Conservation (phyloP, 2,113 vertebrate species). For the Microcebus lehilahytsara region DNA sequence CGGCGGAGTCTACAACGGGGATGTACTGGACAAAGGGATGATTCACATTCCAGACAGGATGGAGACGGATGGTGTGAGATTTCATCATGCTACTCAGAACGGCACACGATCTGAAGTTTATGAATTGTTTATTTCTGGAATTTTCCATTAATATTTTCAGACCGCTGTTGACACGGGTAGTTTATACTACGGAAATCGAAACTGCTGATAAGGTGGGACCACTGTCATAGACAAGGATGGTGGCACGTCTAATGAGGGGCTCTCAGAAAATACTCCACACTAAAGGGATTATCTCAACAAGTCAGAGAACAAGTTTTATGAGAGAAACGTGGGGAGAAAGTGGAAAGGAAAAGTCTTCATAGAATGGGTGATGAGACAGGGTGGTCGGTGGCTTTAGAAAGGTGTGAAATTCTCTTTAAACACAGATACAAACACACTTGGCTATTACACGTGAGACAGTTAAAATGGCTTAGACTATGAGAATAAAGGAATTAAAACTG, state of each 20-base stretch:
- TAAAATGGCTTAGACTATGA: not conserved
- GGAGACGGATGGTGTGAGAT: not conserved
- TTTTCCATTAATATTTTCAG: not conserved
- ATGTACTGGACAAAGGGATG: not conserved
- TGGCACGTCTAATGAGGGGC: too few species aligned
- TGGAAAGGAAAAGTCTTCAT: not conserved
- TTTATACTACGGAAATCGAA: not conserved
- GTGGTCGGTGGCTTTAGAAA: not conserved
- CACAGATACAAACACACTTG: not conserved
- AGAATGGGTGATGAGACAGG: not conserved
- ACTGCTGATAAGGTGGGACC: not conserved
- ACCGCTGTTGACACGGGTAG: not conserved
- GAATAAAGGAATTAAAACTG: not conserved
- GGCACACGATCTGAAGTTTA: not conserved
- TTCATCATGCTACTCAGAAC: not conserved
- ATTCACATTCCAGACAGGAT: not conserved
- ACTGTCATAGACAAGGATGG: not conserved
- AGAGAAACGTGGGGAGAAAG: not conserved
- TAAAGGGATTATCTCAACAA: not conserved
- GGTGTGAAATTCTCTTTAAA: not conserved
- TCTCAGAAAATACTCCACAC: not conserved
- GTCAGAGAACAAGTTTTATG: not conserved
- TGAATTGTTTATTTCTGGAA: not conserved
- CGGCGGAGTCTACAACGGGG: rapidly evolving
- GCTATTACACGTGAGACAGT: not conserved